phyloP scores from a whole-genome alignment of 2,113 vertebrate genomes.

The Centropus unirufus region DNA sequence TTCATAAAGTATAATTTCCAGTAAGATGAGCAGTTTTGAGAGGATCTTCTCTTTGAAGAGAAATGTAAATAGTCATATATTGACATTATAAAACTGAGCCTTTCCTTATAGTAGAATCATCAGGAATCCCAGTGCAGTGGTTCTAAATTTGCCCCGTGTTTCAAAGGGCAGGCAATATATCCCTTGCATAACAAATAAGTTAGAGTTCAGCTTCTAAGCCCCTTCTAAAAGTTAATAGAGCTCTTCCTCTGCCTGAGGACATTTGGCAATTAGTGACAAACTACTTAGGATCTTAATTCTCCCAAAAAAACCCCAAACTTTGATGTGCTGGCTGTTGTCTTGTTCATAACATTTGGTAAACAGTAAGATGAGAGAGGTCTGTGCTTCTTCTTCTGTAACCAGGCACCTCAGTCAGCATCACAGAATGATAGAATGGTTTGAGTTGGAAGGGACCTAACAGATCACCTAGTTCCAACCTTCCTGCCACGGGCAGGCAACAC shows the following conservation, averaged over 20 bases:
- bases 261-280: neutral
- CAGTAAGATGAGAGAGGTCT: neutral
- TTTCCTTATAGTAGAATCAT: neutral
- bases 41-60: neutral
- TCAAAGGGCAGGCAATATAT: neutral
- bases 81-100: neutral
- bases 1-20: neutral
- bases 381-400: accelerated
- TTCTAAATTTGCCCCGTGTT: neutral
- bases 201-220: neutral
- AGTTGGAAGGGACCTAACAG: too few relatives aligned
- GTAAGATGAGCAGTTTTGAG: neutral
- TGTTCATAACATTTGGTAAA: neutral
- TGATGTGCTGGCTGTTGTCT: neutral
- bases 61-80: neutral
- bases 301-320: neutral
- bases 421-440: too few relatives aligned
- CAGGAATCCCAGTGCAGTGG: neutral
- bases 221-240: neutral
- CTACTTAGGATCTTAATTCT: neutral
- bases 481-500: too few relatives aligned
- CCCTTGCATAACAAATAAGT: neutral
- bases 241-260: neutral
- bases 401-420: neutral
- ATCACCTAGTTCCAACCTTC: too few relatives aligned